These are phyloP conservation scores for Drosophila imparisetae DNA, from an alignment of 2,888 invertebrate species.

Conservation along the genomic window DNA sequence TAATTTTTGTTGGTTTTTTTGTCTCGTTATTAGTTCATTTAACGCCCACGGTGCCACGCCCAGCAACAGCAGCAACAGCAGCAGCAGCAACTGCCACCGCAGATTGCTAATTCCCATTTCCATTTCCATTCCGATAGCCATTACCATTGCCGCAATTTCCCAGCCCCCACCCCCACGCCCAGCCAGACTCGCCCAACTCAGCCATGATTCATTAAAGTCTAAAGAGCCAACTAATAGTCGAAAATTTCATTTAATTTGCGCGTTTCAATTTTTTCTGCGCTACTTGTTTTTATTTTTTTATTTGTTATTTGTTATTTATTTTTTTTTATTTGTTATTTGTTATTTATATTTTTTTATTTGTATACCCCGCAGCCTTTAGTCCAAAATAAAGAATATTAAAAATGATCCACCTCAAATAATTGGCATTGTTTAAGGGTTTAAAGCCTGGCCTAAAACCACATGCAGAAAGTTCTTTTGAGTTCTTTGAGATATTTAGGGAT, in stretches of 20 bases:
- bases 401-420: background rate
- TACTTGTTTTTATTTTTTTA: background rate
- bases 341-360: constrained; percentile 26
- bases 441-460: background rate
- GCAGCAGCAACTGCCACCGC: background rate
- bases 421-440: background rate
- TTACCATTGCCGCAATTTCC: constrained; percentile 4
- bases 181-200: constrained; percentile 1
- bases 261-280: constrained; percentile 41
- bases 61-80: background rate
- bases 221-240: constrained; percentile 72
- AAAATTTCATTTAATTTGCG: constrained; percentile 69
- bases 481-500: background rate
- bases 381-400: background rate
- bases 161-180: background rate
- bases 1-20: constrained; percentile 33
- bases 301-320: background rate
- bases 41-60: constrained; percentile 54
- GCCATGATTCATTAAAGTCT: constrained; percentile 73
- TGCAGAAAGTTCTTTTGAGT: background rate
- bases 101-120: constrained; percentile 34
- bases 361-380: constrained; percentile 30
- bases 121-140: constrained; percentile 11
- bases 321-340: constrained; percentile 10
- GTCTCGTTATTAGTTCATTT: constrained; percentile 42